Percentiles rank a stretch among this genome's conserved stretches.
phyloP scores from a whole-genome alignment of 35 echinoderm and acorn worm genomes.

The Antedon bifida region DNA sequence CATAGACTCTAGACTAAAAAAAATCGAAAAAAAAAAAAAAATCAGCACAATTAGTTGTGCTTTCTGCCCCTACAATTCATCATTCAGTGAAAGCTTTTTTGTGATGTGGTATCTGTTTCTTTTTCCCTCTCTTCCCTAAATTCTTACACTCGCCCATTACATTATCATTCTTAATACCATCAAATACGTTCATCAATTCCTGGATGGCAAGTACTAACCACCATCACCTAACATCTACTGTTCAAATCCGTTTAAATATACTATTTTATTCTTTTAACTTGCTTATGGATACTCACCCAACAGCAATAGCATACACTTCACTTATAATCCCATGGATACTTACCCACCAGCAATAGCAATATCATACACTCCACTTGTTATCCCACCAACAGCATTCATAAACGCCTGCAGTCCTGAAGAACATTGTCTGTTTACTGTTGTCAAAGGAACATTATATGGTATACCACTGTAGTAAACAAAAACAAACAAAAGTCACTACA shows the following conservation, averaged over 20 bases:
- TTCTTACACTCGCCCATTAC: no score
- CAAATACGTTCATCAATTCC: no score
- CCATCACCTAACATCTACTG: no score
- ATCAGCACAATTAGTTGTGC: neutral
- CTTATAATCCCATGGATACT: neutral
- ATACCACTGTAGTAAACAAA: slow-evolving; percentile 35
- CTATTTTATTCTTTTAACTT: no score
- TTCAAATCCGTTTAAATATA: no score
- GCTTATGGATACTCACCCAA: no score
- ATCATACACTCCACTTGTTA: slow-evolving; percentile 71
- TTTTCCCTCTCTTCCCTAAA: no score
- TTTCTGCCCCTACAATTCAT: neutral
- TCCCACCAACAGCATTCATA: slow-evolving; percentile 64
- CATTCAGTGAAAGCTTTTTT: no score
- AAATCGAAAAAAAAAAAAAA: neutral
- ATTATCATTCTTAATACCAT: no score
- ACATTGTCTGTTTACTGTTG: slow-evolving; percentile 80
- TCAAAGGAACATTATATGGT: slow-evolving; percentile 56
- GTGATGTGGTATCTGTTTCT: no score
- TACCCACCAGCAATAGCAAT: slow-evolving; percentile 79
- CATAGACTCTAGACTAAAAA: slow-evolving; percentile 23
- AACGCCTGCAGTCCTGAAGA: slow-evolving; percentile 90
- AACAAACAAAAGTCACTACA: slow-evolving; percentile 2
- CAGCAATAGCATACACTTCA: no score
- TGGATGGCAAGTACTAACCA: no score